Conservation (phyloP, 2,797 vertebrate species). For the Girardinus metallicus region DNA sequence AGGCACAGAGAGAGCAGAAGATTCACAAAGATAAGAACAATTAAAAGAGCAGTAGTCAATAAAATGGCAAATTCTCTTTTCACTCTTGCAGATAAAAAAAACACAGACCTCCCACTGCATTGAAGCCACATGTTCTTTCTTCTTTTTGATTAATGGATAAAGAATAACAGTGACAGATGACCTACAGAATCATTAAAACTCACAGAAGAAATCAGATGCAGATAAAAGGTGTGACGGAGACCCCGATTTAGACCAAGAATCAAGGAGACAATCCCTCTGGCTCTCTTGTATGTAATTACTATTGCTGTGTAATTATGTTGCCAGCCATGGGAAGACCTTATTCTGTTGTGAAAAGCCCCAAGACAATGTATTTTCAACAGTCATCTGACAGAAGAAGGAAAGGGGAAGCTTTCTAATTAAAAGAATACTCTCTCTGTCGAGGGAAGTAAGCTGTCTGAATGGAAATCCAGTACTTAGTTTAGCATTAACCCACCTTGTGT, state of each 20-base stretch:
- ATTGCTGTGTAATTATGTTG: conserved; percentile 78
- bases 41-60: conserved; percentile 14
- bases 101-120: conserved; percentile 1
- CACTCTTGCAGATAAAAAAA: conserved; percentile 31
- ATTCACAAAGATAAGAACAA: conserved; percentile 18
- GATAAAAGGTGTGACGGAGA: conserved; percentile 69
- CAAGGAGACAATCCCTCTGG: conserved; percentile 72
- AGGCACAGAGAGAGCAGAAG: background rate
- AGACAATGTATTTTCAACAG: conserved; percentile 72
- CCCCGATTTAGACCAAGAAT: conserved; percentile 75
- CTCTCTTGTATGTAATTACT: conserved; percentile 77
- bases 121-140: conserved; percentile 28
- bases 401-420: conserved; percentile 76
- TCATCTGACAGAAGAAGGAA: conserved; percentile 41
- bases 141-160: conserved; percentile 48
- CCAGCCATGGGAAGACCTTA: conserved; percentile 62
- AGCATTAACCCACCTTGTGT: conserved; percentile 65
- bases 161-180: conserved; percentile 43
- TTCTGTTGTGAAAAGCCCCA: conserved; percentile 70
- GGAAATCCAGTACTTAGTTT: conserved; percentile 73
- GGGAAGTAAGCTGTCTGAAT: conserved; percentile 75
- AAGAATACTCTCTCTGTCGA: conserved; percentile 66
- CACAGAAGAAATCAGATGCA: conserved; percentile 67
- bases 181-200: conserved; percentile 51
- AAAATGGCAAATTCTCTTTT: conserved; percentile 9